These are phyloP conservation scores for Meriones unguiculatus DNA, from an alignment of 2,113 vertebrate species.

Conservation along the genomic window DNA sequence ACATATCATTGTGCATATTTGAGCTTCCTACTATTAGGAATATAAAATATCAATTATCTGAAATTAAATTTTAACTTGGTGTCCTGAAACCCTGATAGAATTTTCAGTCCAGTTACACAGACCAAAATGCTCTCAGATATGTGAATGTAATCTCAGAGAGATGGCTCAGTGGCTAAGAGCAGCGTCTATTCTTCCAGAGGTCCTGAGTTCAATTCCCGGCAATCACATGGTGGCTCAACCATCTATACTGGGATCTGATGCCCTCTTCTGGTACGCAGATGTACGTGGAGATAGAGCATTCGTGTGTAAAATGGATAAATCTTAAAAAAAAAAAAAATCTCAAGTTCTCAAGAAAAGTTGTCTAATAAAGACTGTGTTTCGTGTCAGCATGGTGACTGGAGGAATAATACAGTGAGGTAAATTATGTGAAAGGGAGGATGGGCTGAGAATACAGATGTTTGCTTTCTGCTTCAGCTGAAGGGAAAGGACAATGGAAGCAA, in stretches of 20 bases:
- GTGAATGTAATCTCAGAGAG: neutral
- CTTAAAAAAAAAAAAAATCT: no score
- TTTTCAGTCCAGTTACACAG: neutral
- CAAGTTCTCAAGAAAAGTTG: neutral
- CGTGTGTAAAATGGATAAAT: no score
- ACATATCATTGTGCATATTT: neutral
- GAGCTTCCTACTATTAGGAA: neutral
- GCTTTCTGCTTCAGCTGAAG: neutral
- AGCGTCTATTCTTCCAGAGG: no score
- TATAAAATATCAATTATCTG: neutral
- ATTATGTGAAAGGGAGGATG: neutral
- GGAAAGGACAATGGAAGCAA: neutral
- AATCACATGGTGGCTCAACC: no score
- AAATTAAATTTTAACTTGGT: neutral
- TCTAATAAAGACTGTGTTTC: neutral
- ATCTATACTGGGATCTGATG: no score
- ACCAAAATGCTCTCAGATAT: neutral
- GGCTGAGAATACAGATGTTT: neutral
- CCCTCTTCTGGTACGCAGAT: no score
- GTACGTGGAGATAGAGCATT: no score
- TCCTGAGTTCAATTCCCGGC: no score
- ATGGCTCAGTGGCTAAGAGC: no score
- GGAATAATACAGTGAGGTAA: neutral
- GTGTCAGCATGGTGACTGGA: neutral
- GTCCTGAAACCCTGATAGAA: neutral